Conservation (phyloP, 2,888 invertebrate species). For the Bimastos eiseni region DNA sequence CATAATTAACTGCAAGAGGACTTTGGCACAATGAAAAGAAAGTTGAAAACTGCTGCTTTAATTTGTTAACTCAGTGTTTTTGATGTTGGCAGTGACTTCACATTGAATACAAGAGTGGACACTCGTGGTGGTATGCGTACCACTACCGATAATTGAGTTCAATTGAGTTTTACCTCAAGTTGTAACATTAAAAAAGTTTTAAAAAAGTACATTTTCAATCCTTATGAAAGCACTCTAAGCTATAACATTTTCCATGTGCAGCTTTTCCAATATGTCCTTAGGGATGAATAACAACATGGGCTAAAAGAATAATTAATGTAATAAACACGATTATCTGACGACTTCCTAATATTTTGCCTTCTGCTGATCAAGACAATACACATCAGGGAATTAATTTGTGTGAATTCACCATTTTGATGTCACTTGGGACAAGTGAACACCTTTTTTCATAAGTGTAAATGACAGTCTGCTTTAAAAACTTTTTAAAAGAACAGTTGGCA, state of each 20-base stretch:
- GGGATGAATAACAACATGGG: neutral
- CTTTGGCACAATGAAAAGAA: no score
- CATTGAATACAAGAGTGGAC: neutral
- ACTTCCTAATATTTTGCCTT: neutral
- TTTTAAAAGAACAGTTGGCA: neutral
- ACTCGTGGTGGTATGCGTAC: no score
- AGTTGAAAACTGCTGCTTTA: no score
- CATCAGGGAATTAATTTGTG: neutral
- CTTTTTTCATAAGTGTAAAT: neutral
- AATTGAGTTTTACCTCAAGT: no score
- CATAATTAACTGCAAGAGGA: no score
- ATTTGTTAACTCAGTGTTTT: no score
- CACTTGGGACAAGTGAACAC: neutral
- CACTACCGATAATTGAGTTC: no score
- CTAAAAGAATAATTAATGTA: neutral
- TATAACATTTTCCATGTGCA: neutral
- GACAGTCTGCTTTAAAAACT: neutral
- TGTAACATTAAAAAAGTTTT: no score
- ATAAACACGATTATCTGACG: neutral
- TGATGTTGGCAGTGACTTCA: neutral
- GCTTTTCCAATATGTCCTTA: neutral
- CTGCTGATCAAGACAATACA: neutral
- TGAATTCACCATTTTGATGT: neutral
- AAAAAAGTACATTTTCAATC: neutral
- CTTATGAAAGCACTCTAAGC: neutral